phyloP scores from a whole-genome alignment of 1,140 invertebrate species.

The Teleogryllus occipitalis region DNA sequence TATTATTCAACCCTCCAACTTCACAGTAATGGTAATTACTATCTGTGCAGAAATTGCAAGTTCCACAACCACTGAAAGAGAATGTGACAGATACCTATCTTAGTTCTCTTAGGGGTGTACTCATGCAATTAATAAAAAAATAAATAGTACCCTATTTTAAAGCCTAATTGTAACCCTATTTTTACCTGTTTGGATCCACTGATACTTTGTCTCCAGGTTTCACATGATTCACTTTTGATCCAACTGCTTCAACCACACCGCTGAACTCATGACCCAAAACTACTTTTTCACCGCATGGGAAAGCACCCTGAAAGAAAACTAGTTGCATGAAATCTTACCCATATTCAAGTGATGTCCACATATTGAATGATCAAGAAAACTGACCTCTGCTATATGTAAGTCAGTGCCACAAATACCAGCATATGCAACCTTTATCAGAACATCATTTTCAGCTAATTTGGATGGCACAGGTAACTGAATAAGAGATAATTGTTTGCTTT shows the following conservation, averaged over 20 bases:
- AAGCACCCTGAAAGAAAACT: conserved; percentile 43
- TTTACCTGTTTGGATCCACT: conserved; percentile 55
- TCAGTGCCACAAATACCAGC: conserved; percentile 74
- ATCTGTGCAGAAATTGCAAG: conserved; percentile 48
- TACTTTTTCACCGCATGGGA: conserved; percentile 49
- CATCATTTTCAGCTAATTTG: conserved; percentile 41
- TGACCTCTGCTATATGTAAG: conserved; percentile 62
- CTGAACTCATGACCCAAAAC: conserved; percentile 63
- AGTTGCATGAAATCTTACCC: neutral
- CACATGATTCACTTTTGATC: conserved; percentile 45
- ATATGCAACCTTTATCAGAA: conserved; percentile 54
- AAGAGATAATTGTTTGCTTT: conserved; percentile 39
- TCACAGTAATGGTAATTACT: conserved; percentile 53
- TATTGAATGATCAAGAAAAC: neutral
- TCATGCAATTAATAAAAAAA: neutral
- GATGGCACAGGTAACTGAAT: conserved; percentile 41
- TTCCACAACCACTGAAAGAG: conserved; percentile 43
- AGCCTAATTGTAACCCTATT: neutral
- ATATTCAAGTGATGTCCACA: neutral
- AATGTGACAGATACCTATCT: neutral
- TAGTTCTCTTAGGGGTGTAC: neutral
- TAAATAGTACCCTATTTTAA: neutral
- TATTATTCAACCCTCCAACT: conserved; percentile 48
- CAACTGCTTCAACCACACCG: conserved; percentile 49
- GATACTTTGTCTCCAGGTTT: conserved; percentile 55